Percentiles rank a stretch among this genome's conserved stretches.
These are phyloP conservation scores for Caenorhabditis latens DNA, from an alignment of 1,140 invertebrate species.

Conservation along the genomic window DNA sequence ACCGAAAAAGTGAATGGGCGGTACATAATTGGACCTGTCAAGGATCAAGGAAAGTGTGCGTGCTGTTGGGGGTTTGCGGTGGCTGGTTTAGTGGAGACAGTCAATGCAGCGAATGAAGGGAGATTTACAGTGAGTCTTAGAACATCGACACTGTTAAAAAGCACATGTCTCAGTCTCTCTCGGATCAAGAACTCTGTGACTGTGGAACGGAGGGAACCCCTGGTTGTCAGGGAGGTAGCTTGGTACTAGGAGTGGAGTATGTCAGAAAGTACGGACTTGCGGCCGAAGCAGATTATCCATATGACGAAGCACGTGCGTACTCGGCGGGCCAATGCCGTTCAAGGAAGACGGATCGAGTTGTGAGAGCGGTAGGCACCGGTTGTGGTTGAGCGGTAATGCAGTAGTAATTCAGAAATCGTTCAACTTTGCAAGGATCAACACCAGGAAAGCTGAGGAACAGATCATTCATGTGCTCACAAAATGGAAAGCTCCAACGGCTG, in stretches of 20 bases:
- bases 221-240: conserved; percentile 10
- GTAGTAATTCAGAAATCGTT: conserved; percentile 10
- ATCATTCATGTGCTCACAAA: neutral
- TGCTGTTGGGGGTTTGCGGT: conserved; percentile 39
- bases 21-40: neutral
- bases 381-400: neutral
- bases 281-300: neutral
- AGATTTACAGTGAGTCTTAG: neutral
- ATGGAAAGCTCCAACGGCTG: conserved; percentile 1
- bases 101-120: neutral
- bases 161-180: conserved; percentile 1
- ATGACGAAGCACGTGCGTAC: neutral
- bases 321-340: neutral
- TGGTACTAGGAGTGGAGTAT: neutral
- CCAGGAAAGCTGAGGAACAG: neutral
- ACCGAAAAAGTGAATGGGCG: neutral
- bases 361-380: neutral
- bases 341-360: neutral
- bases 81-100: conserved; percentile 12
- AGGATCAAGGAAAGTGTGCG: neutral
- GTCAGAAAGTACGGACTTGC: neutral
- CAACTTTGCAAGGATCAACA: neutral
- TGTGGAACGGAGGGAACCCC: conserved; percentile 19
- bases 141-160: neutral
- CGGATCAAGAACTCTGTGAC: conserved; percentile 28